Evolutionary conservation across 2,797 vertebrate genomes (phyloP).

Genomic region (Sternarchorhynchus goeldii): DNA sequence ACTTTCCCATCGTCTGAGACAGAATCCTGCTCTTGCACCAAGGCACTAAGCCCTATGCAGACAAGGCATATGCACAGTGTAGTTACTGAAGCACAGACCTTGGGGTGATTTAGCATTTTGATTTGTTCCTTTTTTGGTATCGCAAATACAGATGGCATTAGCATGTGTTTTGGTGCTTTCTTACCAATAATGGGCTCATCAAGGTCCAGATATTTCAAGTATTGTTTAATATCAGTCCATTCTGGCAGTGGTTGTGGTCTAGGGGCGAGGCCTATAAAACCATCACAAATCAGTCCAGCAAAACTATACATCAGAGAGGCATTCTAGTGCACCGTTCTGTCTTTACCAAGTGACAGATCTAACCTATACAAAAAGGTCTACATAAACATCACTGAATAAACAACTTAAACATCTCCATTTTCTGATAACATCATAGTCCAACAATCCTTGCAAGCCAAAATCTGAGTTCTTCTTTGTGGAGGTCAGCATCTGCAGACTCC

Average conservation of each 20-base stretch:
- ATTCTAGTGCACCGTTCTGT: too few relatives aligned
- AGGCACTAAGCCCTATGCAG: conserved; percentile 67
- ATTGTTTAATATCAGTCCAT: conserved; percentile 72
- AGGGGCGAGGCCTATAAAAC: conserved; percentile 62
- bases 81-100: background rate
- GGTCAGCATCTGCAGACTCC: too few relatives aligned
- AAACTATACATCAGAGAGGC: conserved; percentile 3
- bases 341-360: too few relatives aligned
- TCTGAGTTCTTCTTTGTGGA: too few relatives aligned
- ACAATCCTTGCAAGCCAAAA: too few relatives aligned
- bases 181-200: conserved; percentile 81
- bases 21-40: conserved; percentile 63
- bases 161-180: conserved; percentile 2
- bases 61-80: conserved; percentile 6
- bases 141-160: background rate
- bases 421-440: too few relatives aligned
- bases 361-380: too few relatives aligned
- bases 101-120: background rate
- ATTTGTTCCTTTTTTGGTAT: background rate
- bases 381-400: too few relatives aligned
- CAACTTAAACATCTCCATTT: too few relatives aligned
- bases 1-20: conserved; percentile 47
- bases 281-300: conserved; percentile 48
- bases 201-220: conserved; percentile 75
- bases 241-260: conserved; percentile 58